phyloP scores from a whole-genome alignment of 2,888 invertebrate genomes.

The Saturnia japonica region DNA sequence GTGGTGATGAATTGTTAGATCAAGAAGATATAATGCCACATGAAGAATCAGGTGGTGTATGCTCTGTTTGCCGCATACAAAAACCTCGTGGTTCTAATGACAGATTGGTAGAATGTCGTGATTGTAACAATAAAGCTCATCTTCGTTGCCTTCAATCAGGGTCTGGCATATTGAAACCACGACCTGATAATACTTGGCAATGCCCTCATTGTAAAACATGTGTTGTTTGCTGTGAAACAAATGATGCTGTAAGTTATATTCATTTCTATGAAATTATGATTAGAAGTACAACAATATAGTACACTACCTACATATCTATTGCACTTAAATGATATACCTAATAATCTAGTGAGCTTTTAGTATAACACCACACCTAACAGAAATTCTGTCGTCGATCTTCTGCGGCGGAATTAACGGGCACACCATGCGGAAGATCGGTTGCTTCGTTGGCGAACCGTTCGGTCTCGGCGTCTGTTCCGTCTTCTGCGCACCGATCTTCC shows the following conservation, averaged over 20 bases:
- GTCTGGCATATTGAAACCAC: constrained; percentile 84
- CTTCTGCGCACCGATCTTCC: too few species aligned
- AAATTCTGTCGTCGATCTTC: too few species aligned
- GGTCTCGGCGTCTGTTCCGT: too few species aligned
- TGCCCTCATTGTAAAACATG: constrained; percentile 96
- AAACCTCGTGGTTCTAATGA: constrained; percentile 83
- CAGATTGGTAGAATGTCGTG: constrained; percentile 85
- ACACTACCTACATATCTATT: not conserved
- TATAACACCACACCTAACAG: too few species aligned
- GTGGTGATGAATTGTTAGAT: constrained; percentile 68
- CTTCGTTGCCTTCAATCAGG: constrained; percentile 86
- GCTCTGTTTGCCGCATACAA: constrained; percentile 83
- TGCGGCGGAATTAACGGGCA: too few species aligned
- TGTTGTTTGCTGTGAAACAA: constrained; percentile 89
- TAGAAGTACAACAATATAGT: not conserved
- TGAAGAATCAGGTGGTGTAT: constrained; percentile 81
- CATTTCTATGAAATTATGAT: not conserved
- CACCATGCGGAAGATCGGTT: too few species aligned
- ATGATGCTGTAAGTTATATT: constrained; percentile 84
- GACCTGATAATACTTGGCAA: constrained; percentile 89
- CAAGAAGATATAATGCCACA: constrained; percentile 65
- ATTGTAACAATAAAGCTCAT: constrained; percentile 89
- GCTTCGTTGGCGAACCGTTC: too few species aligned
- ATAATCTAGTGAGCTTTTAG: not conserved
- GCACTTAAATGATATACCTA: not conserved